A percentile compares a stretch with the other conserved stretches of the same genome.
phyloP scores from a whole-genome alignment of 2,888 invertebrate genomes.

The Aphrophora alni region DNA sequence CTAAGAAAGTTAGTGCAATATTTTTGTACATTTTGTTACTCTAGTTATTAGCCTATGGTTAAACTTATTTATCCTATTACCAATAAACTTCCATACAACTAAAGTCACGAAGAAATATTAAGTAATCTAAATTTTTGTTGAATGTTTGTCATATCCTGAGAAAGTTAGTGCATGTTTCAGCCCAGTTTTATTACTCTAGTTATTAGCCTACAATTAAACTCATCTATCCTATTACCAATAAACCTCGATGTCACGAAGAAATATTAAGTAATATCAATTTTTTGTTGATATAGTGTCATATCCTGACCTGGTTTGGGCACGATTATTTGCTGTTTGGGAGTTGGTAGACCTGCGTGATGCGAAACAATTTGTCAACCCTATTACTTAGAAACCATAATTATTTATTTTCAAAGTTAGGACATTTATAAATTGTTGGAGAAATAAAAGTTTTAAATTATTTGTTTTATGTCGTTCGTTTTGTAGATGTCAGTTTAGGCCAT shows the following conservation, averaged over 20 bases:
- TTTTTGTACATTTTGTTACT: no score
- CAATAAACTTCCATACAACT: no score
- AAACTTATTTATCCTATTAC: no score
- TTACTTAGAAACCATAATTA: constrained; percentile 2
- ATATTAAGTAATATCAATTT: neutral
- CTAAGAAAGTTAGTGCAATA: no score
- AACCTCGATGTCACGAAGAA: neutral
- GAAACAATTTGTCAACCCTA: neutral
- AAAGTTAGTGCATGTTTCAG: no score
- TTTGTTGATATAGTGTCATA: neutral
- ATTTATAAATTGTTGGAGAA: constrained; percentile 4
- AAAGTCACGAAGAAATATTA: no score
- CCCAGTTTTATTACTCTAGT: no score
- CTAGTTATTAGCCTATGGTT: no score
- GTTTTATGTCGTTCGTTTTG: neutral
- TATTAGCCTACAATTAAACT: no score
- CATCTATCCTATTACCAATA: no score
- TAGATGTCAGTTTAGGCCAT: neutral
- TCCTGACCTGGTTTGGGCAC: neutral
- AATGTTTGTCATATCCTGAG: no score
- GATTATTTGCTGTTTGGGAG: neutral
- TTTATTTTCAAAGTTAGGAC: neutral
- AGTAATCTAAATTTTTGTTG: no score
- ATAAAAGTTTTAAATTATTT: constrained; percentile 9
- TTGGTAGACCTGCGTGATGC: neutral